Evolutionary conservation across 2,888 invertebrate genomes (phyloP), one percentile per base, ranked within the genome.

Genomic region (Rhogogaster chlorosoma): DNA sequence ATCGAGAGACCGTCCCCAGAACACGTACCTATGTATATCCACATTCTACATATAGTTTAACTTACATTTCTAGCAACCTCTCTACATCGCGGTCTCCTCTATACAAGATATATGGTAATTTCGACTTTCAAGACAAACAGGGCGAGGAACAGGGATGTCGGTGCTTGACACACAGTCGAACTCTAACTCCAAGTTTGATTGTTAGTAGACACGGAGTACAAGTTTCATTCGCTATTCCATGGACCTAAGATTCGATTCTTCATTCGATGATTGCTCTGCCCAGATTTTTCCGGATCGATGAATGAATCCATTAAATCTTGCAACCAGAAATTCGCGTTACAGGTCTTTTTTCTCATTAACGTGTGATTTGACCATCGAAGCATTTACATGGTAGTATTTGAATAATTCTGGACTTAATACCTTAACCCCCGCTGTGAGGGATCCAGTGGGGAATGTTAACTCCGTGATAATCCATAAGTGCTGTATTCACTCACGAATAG

Each of bases 51-150:
- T 53, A 77, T 49, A 77, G 15, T 53, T n/a, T 53, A 45, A 42
- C 71, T 73, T 29, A 77, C 77, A 77, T 29, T 26, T 49, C 29
- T 77, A 49, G 53, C 29, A 77, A 49, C 26, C 9, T 49, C 77
- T 77, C 77, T 15, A 7, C 53, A 49, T 12, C n/a, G 77, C 29
- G 10, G 77, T n/a, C 53, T 32, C 77, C 22, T 77, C 77, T 18
- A 53, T 77, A 49, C 49, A 36, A 77, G 77, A 49, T 49, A 12
- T 57, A 80, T 80, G 80, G 80, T 61, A 80, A 57, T 80, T 80
- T 80, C n/a, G 36, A 61, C 22, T 38, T 61, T 80, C 61, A 38
- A 80, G 80, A 80, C 80, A 80, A 80, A 80, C 80, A 61, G 57
- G 29, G 80, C 57, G n/a, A 38, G 15, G n/a, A 36, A 71, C 57